Conservation (phyloP, 2,113 vertebrate genomes). For the Forbesichthys papilliferus region DNA sequence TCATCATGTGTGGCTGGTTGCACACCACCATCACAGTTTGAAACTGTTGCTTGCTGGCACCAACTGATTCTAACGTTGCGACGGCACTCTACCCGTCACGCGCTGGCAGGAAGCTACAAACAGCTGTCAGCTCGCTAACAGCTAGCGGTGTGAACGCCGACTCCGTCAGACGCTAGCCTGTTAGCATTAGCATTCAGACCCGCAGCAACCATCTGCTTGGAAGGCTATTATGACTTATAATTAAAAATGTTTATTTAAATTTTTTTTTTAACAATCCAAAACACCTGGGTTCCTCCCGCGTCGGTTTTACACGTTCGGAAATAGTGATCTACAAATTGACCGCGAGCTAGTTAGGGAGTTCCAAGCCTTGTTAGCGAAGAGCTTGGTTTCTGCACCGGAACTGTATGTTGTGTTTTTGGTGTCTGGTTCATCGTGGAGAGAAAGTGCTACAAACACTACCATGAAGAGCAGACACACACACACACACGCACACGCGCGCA, state of each 20-base stretch:
- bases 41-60: conserved; percentile 14
- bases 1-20: neutral
- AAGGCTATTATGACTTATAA: neutral
- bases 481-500: neutral
- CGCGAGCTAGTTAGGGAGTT: too few relatives aligned
- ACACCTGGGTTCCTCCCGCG: neutral
- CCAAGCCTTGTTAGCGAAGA: too few relatives aligned
- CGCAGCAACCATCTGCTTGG: too few relatives aligned
- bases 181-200: neutral
- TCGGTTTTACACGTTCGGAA: neutral
- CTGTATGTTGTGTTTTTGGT: too few relatives aligned
- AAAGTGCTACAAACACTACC: neutral
- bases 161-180: neutral
- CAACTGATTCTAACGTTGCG: conserved; percentile 28
- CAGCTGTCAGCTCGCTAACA: neutral
- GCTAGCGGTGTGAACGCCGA: neutral
- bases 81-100: neutral
- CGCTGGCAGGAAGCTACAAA: neutral
- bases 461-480: neutral
- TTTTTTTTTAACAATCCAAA: neutral
- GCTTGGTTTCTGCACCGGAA: too few relatives aligned
- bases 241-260: neutral
- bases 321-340: neutral
- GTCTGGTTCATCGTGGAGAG: too few relatives aligned
- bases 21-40: neutral